These are phyloP conservation scores for Dufourea novaeangliae DNA, from an alignment of 1,140 invertebrate genomes.

Conservation along the genomic window DNA sequence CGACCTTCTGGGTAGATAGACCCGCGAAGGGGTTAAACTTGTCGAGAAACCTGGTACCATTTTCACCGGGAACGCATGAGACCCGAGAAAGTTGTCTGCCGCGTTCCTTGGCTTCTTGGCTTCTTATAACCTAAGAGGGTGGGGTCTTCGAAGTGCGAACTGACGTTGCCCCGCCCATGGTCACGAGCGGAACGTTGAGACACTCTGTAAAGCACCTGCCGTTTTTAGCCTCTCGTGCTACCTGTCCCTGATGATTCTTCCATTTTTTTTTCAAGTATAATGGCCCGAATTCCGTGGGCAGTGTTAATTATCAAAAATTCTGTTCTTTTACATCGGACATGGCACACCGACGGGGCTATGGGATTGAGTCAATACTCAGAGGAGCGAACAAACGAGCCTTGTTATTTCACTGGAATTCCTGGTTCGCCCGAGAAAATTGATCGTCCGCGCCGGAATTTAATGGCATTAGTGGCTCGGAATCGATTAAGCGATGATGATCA, in stretches of 20 bases:
- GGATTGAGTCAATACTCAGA: background rate
- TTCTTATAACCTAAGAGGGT: background rate
- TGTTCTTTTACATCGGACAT: background rate
- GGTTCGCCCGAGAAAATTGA: background rate
- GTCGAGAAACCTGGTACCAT: slow-evolving; percentile 70
- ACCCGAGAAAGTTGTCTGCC: background rate
- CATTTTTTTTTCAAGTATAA: background rate
- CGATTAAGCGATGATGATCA: slow-evolving; percentile 41
- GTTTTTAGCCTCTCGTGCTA: background rate
- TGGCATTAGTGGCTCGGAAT: background rate
- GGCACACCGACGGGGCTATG: no score
- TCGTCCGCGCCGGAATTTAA: background rate
- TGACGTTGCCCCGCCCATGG: background rate
- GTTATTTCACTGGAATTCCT: background rate
- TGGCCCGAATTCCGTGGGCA: background rate
- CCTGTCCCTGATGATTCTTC: background rate
- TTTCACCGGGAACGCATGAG: slow-evolving; percentile 52
- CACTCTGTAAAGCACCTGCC: background rate
- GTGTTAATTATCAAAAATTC: background rate
- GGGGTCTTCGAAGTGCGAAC: background rate
- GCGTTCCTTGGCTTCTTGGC: background rate
- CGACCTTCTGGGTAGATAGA: slow-evolving; percentile 30
- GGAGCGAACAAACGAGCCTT: background rate
- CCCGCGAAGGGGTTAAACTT: slow-evolving; percentile 68
- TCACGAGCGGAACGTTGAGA: background rate